These are phyloP conservation scores for Turritopsis dohrnii DNA, from an alignment of 30 jellyfish, hydroid and myxozoan genomes.

Conservation along the genomic window DNA sequence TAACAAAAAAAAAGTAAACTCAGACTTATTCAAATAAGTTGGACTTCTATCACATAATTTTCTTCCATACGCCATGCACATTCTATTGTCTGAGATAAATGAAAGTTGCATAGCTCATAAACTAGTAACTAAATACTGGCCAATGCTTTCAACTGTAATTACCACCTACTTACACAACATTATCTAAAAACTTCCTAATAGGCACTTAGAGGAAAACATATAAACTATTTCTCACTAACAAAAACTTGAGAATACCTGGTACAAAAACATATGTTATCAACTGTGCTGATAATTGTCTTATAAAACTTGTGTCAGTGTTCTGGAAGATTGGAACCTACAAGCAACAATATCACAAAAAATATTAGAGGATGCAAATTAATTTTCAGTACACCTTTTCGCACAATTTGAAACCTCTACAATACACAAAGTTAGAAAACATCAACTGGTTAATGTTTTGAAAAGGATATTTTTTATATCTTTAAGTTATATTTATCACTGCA, in stretches of 20 bases:
- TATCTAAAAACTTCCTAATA: no score
- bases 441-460: no score
- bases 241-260: slow-evolving; percentile 54
- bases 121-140: no score
- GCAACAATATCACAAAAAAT: no score
- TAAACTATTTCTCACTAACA: background rate
- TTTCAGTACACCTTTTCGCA: no score
- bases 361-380: no score
- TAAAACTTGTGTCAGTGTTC: slow-evolving; percentile 59
- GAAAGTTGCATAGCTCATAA: background rate
- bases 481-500: no score
- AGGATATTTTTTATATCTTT: no score
- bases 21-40: background rate
- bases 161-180: no score
- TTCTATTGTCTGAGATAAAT: background rate
- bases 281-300: slow-evolving; percentile 42
- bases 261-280: slow-evolving; percentile 33
- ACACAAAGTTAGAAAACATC: no score
- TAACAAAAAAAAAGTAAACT: slow-evolving; percentile 12
- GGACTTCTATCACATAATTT: background rate
- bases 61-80: background rate
- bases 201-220: background rate
- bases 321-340: slow-evolving; percentile 62
- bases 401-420: no score
- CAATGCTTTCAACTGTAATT: no score